Base-by-base conservation (phyloP, 2,888 invertebrate species). In the Drosophila eohydei region DNA sequence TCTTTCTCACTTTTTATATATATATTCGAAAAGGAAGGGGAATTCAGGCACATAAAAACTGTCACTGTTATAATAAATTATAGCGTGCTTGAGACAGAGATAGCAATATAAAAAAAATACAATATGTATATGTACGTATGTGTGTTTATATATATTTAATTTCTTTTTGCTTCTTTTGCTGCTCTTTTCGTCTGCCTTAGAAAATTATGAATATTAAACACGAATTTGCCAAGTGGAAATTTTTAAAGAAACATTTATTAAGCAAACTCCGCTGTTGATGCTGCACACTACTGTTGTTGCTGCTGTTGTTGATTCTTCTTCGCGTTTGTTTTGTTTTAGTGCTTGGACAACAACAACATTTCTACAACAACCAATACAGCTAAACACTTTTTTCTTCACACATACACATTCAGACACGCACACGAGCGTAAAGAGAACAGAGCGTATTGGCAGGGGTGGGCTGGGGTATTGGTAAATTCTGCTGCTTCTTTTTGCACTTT, bases 51-150 rank as follows among this genome's bases (percentile, higher is more conserved):
- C 50, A 50, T 67, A 67, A 75, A 75, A 72, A 73, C 72, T 71
- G 82, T 81, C 78, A 71, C 78, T 71, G 68, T 60, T 77, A 71
- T 74, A 74, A 81, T 86, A 79, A 83, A 81, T 83, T 83, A 71
- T 69, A 55, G 68, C 71, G 71, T 50, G 82, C 51, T 63, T 69
- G 54, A 38, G 56, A 71, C 55, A 70, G 44, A 58, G 70, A 61
- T n/a, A 40, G 46, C 68, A 71, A 55, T 50, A 50, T n/a, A 46
- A 30, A 43, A 12, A 46, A 32, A 21, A 46, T 32, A 48, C 2
- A 38, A 14, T 16, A 30, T 28, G 4, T 38, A 16, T 11, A 4
- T 28, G 4, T 11, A 4, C 16, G 4, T 11, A 7, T 16, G 4
- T 40, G 7, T 11, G 1, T 28, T 3, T 51, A 9, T 38, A 28